Conservation (phyloP, 2,888 invertebrate species). For the Yponomeuta sedellus region DNA sequence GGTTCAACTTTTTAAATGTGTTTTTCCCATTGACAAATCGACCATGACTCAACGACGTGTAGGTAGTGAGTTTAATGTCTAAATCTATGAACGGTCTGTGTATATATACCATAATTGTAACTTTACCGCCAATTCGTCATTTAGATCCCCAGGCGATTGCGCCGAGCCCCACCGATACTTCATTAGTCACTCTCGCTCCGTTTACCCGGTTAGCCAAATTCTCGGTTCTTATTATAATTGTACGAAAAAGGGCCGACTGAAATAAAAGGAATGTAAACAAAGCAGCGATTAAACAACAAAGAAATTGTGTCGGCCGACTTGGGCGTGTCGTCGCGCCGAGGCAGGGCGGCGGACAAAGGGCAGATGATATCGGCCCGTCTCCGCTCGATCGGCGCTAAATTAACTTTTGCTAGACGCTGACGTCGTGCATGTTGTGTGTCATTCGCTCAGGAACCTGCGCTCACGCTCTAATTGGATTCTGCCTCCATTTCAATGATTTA, state of each 20-base stretch:
- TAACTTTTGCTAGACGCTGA: conserved; percentile 31
- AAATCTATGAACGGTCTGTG: not conserved
- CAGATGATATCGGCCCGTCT: conserved; percentile 26
- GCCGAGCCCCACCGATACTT: not conserved
- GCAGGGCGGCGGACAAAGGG: conserved; percentile 28
- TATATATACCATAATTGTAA: conserved; percentile 1
- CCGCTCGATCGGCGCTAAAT: conserved; percentile 32
- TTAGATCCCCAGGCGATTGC: not conserved
- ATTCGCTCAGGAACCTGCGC: conserved; percentile 3
- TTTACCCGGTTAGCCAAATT: not conserved
- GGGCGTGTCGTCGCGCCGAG: conserved; percentile 14
- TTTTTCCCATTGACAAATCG: conserved; percentile 5
- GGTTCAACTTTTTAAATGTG: conserved; percentile 12
- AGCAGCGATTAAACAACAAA: conserved; percentile 22
- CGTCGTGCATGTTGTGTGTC: conserved; percentile 7
- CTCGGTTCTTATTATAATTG: not conserved
- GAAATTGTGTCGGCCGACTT: conserved; percentile 18
- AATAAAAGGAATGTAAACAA: conserved; percentile 14
- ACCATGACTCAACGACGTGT: not conserved
- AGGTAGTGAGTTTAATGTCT: not conserved
- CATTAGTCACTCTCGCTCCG: conserved; percentile 1
- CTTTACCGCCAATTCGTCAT: not conserved
- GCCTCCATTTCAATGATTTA: not conserved
- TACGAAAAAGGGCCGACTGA: not conserved
- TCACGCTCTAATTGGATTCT: conserved; percentile 1